Conservation (phyloP, 2,797 vertebrate genomes). For the Tenualosa thibaudeaui region DNA sequence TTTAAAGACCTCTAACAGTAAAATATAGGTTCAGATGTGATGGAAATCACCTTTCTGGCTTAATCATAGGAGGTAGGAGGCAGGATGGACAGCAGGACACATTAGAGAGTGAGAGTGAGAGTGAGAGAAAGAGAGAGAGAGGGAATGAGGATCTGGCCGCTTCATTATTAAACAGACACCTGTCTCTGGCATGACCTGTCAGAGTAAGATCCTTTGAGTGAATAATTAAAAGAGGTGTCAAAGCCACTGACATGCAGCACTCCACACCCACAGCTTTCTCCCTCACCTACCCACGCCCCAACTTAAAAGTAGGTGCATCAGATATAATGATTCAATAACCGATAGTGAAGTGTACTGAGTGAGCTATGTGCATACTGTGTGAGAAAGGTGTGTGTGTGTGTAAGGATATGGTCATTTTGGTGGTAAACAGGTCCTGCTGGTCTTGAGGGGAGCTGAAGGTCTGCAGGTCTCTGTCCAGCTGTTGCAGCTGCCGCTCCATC, state of each 20-base stretch:
- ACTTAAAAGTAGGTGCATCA: neutral
- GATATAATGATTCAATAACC: neutral
- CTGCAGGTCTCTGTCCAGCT: slow-evolving; percentile 95
- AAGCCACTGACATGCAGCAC: neutral
- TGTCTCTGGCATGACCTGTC: slow-evolving; percentile 34
- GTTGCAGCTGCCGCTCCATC: slow-evolving; percentile 94
- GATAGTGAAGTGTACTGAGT: neutral
- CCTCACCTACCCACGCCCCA: neutral
- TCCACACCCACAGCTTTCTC: slow-evolving; percentile 6
- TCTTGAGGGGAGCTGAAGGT: slow-evolving; percentile 89
- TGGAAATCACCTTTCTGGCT: too few species aligned
- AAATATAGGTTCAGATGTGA: too few species aligned
- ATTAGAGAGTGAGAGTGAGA: neutral
- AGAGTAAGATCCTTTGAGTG: slow-evolving; percentile 40
- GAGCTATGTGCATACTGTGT: neutral
- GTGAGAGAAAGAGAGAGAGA: neutral
- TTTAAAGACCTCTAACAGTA: too few species aligned
- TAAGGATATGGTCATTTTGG: slow-evolving; percentile 99
- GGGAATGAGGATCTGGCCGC: neutral
- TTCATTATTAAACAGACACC: slow-evolving; percentile 50
- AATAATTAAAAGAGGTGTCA: slow-evolving; percentile 47
- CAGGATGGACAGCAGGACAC: neutral
- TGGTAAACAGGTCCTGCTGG: slow-evolving; percentile 89
- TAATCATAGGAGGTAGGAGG: too few species aligned
- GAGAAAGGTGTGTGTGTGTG: slow-evolving; percentile 26